Conservation (phyloP, 2,113 vertebrate genomes). For the Ibidorhyncha struthersii region DNA sequence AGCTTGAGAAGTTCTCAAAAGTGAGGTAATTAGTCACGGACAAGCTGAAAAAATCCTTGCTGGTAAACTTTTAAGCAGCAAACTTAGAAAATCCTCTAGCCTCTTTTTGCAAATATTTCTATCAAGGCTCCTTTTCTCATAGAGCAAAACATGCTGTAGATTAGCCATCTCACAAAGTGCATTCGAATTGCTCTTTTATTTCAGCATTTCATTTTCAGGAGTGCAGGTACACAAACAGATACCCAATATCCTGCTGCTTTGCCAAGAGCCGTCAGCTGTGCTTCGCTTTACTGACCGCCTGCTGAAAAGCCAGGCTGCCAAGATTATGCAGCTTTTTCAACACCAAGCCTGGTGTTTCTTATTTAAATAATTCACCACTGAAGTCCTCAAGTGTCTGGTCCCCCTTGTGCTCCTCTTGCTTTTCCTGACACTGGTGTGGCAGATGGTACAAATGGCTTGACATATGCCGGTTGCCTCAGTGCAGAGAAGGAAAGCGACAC, state of each 20-base stretch:
- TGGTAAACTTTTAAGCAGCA: neutral
- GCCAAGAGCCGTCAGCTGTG: neutral
- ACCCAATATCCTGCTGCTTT: neutral
- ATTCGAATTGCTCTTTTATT: neutral
- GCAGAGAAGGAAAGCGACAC: neutral
- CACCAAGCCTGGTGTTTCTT: neutral
- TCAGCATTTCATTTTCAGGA: neutral
- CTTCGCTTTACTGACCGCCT: neutral
- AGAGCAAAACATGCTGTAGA: neutral
- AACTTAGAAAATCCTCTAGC: neutral
- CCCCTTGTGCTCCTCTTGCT: neutral
- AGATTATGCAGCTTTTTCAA: neutral
- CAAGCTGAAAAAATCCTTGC: neutral
- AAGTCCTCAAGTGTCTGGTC: neutral
- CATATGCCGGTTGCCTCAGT: neutral
- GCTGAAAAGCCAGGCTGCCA: neutral
- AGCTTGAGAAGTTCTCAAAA: neutral
- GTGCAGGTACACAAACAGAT: neutral
- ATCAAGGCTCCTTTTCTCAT: neutral
- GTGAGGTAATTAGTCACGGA: neutral
- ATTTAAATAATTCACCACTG: neutral
- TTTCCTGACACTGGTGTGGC: neutral
- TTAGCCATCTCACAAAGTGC: neutral
- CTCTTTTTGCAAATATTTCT: neutral
- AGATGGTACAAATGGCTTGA: neutral